Percentiles rank a stretch among this genome's conserved stretches.
These are phyloP conservation scores for Phataginus tricuspis DNA, from an alignment of 2,797 vertebrate genomes.

Conservation along the genomic window DNA sequence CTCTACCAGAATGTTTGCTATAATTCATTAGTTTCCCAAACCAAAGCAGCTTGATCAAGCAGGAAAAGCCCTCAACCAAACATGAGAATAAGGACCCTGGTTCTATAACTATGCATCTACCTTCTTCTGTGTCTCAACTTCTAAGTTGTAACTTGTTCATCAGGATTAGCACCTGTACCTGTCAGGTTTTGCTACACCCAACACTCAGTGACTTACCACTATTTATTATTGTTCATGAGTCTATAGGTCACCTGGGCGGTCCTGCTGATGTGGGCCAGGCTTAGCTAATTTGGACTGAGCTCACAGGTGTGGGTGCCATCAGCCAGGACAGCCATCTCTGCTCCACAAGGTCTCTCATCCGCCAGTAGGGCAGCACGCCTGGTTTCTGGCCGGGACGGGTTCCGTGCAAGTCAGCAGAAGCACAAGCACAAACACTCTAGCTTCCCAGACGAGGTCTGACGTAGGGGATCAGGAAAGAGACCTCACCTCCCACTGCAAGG, in stretches of 20 bases:
- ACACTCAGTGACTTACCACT: background rate
- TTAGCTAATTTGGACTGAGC: background rate
- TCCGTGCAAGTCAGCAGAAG: background rate
- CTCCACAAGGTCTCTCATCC: accelerated
- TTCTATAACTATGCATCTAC: background rate
- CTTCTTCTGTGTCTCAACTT: background rate
- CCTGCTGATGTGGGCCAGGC: background rate
- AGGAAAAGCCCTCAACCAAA: background rate
- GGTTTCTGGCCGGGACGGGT: background rate
- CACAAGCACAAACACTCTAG: background rate
- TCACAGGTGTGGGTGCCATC: background rate
- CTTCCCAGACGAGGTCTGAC: background rate
- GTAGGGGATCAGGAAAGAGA: background rate
- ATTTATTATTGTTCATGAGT: background rate
- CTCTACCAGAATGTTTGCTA: background rate
- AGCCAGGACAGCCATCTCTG: background rate
- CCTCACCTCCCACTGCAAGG: background rate
- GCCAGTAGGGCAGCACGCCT: background rate
- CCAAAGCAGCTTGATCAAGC: background rate
- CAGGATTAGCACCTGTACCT: accelerated
- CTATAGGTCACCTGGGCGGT: background rate
- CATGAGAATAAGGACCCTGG: background rate
- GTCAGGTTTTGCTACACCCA: background rate
- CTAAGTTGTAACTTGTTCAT: background rate
- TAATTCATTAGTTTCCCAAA: background rate